Evolutionary conservation across 2,113 vertebrate genomes (phyloP).

Genomic region (Gambusia affinis): DNA sequence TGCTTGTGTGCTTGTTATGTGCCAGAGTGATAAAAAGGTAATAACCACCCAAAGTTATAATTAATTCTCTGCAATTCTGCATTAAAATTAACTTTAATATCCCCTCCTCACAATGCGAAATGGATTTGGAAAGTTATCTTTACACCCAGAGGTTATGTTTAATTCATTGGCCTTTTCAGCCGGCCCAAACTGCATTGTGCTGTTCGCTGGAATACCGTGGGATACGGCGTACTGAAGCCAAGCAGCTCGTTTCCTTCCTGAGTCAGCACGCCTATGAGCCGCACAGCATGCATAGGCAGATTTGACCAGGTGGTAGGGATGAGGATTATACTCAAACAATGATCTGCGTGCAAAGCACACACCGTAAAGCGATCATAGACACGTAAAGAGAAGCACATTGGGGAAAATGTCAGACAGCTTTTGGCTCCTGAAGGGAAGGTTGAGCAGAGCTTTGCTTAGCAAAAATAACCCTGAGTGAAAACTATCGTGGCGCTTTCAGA

Average conservation of each 20-base stretch:
- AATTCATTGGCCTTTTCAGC: conserved; percentile 61
- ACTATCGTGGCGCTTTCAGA: conserved; percentile 25
- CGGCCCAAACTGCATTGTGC: conserved; percentile 49
- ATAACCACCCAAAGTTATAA: conserved; percentile 26
- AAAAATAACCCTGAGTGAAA: conserved; percentile 32
- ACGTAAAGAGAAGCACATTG: conserved; percentile 24
- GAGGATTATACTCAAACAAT: conserved; percentile 40
- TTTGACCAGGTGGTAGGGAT: conserved; percentile 46
- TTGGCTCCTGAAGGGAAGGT: not conserved
- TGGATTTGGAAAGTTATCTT: conserved; percentile 62
- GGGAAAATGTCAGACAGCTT: conserved; percentile 5
- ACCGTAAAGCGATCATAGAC: conserved; percentile 25
- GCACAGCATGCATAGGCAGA: conserved; percentile 56
- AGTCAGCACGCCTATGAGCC: conserved; percentile 61
- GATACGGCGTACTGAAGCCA: conserved; percentile 41
- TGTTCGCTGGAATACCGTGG: conserved; percentile 39
- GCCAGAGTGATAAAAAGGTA: conserved; percentile 37
- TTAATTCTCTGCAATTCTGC: conserved; percentile 29
- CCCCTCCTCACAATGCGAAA: conserved; percentile 31
- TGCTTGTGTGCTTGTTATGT: conserved; percentile 34
- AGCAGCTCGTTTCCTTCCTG: conserved; percentile 40
- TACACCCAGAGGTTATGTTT: conserved; percentile 58
- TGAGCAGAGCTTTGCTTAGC: conserved; percentile 39
- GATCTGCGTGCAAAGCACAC: conserved; percentile 20
- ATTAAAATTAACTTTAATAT: conserved; percentile 47